A percentile compares a stretch with the other conserved stretches of the same genome.
Evolutionary conservation across 2,113 vertebrate genomes (phyloP).

Genomic region (Cochlearius cochlearius): DNA sequence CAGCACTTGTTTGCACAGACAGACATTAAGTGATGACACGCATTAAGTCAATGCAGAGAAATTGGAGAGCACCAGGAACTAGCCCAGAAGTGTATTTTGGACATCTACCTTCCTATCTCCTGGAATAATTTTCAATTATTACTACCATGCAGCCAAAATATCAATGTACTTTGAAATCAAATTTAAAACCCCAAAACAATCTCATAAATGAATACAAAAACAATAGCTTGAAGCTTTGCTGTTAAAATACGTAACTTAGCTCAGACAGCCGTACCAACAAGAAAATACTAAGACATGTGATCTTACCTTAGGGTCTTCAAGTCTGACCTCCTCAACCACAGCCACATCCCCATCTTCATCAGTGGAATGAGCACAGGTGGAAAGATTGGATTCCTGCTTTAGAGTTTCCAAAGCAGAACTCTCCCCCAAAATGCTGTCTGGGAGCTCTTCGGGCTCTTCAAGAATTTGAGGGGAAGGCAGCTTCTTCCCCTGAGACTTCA

Average conservation of each 20-base stretch:
- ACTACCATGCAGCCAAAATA: neutral
- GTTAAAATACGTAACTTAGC: neutral
- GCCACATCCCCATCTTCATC: conserved; percentile 47
- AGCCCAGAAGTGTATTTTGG: neutral
- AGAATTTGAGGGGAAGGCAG: neutral
- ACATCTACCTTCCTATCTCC: neutral
- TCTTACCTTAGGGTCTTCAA: conserved; percentile 72
- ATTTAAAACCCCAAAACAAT: fast-evolving
- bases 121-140: neutral
- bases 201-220: neutral
- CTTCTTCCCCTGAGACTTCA: conserved; percentile 47
- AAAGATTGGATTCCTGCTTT: conserved; percentile 1
- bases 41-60: neutral
- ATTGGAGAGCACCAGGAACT: neutral
- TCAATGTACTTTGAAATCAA: neutral
- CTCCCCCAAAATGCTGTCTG: neutral
- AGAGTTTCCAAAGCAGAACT: neutral
- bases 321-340: conserved; percentile 78
- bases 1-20: neutral
- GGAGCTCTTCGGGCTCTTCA: conserved; percentile 36
- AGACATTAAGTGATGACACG: neutral
- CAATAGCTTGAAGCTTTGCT: neutral
- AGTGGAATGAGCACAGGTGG: neutral
- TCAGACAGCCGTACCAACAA: neutral
- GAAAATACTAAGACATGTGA: neutral